Evolutionary conservation across 2,113 vertebrate genomes (phyloP).

Genomic region (Chroicocephalus ridibundus): DNA sequence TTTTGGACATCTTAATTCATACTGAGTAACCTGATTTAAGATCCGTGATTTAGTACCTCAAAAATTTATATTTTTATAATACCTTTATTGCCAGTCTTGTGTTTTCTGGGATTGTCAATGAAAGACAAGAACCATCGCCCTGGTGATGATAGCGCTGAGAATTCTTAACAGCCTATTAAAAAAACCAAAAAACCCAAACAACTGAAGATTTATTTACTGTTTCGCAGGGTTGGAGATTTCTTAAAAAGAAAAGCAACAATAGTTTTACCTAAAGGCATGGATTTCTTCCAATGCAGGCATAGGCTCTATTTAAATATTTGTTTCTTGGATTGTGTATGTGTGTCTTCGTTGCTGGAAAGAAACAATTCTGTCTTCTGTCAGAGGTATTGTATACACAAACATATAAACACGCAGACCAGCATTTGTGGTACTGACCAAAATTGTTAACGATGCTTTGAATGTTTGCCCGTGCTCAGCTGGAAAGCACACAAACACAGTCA

Average conservation of each 20-base stretch:
- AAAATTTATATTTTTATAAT: not conserved
- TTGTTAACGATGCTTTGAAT: not conserved
- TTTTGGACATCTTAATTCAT: not conserved
- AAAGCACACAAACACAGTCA: not conserved
- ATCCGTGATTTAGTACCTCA: not conserved
- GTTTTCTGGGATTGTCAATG: not conserved
- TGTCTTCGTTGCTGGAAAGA: not conserved
- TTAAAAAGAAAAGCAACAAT: not conserved
- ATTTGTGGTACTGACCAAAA: not conserved
- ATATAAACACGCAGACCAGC: not conserved
- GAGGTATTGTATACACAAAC: not conserved
- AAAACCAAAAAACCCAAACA: not conserved
- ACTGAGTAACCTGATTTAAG: not conserved
- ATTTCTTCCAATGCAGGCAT: constrained; percentile 9
- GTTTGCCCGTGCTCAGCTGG: not conserved
- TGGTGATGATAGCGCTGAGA: not conserved
- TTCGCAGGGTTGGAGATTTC: not conserved
- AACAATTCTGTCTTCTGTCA: not conserved
- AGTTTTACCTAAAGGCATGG: constrained; percentile 25
- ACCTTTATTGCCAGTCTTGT: not conserved
- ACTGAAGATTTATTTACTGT: not conserved
- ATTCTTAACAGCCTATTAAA: not conserved
- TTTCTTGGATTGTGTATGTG: not conserved
- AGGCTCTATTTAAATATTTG: not conserved
- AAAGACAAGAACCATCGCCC: not conserved